Percentiles rank a stretch among this genome's conserved stretches.
Conservation (phyloP, 2,113 vertebrate genomes). For the Stictonetta naevosa region DNA sequence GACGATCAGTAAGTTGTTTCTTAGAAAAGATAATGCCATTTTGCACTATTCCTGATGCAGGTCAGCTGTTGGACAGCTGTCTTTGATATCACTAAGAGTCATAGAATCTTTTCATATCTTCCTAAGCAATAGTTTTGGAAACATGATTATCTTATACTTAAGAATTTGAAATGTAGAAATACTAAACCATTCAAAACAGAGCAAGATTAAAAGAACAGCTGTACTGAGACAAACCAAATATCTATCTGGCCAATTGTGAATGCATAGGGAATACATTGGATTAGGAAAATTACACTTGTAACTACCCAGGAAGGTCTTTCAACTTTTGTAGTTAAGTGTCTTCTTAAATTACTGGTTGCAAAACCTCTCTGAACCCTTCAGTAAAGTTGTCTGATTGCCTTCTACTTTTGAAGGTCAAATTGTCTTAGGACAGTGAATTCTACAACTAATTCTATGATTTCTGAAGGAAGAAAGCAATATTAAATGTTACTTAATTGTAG, state of each 20-base stretch:
- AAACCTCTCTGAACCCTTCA: not conserved
- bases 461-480: not conserved
- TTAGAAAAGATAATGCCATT: not conserved
- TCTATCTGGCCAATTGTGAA: not conserved
- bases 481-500: not conserved
- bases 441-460: not conserved
- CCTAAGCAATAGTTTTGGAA: not conserved
- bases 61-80: not conserved
- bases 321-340: not conserved
- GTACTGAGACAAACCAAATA: not conserved
- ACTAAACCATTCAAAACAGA: not conserved
- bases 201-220: not conserved
- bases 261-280: not conserved
- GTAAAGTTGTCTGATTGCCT: not conserved
- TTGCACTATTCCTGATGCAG: not conserved
- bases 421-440: not conserved
- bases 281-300: not conserved
- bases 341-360: not conserved
- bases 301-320: not conserved
- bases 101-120: not conserved
- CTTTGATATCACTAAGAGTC: not conserved
- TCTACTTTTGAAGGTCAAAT: not conserved
- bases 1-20: slow-evolving; percentile 76
- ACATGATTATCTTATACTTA: not conserved
- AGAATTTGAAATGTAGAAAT: not conserved